Base-by-base conservation (phyloP, 1,140 invertebrate genomes). In the Scylla paramamosain region DNA sequence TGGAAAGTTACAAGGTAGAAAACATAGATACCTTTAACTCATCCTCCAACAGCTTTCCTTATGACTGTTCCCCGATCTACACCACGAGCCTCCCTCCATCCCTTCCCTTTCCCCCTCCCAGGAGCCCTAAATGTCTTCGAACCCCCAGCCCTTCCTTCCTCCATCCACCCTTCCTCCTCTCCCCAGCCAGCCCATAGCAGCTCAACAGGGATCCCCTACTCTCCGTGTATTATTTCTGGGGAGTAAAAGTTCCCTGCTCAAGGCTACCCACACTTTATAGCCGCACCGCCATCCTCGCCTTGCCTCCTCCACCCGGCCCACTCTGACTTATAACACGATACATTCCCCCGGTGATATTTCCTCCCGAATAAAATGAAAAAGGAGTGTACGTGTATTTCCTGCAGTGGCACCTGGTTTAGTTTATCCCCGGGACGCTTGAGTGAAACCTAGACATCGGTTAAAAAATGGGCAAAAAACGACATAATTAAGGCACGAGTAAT, bases 211-310 rank as follows among this genome's bases (percentile, higher is more conserved):
- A 77, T n/a, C 67, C 25, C 67, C 67, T 77, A 77, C 20, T n/a
- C 67, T 77, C 67, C n/a, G 67, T 77, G 67, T 77, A 25, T 77
- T 77, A n/a, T 77, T 77, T 77, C 25, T 77, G 67, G 67, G 67
- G 67, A 77, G 67, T 77, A 77, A 77, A 77, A 77, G 67, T 77
- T n/a, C 20, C 20, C 25, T 77, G 6, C 25, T 77, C 20, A 77
- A 77, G 67, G 67, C 67, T 77, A 77, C 67, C 20, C 67, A 77
- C 67, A 77, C 67, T 77, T 77, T 77, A 77, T 77, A n/a, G 67
- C 67, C 20, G 52, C 67, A 7, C 67, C 67, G 67, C 67, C 67
- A 20, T n/a, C 67, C 67, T 77, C 25, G 67, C 67, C 67, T n/a
- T 77, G 67, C n/a, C n/a, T 77, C 25, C 67, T 20, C 20, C 20